Conservation (phyloP, 35 echinoderm and acorn worm species). For the Ophioderma brevispina region DNA sequence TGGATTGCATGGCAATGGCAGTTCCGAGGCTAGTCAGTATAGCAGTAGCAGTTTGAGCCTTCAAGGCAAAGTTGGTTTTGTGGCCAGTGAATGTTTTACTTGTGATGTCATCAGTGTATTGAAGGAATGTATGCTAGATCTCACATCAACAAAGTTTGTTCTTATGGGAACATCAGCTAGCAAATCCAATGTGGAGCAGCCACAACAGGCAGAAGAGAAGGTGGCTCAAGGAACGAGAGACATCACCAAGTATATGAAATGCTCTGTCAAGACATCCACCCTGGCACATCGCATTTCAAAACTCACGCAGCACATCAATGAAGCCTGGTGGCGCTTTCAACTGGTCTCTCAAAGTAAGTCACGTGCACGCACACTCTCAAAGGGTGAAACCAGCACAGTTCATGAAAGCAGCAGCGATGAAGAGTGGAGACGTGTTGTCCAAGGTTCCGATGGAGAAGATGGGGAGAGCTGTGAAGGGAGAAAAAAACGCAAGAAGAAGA, state of each 20-base stretch:
- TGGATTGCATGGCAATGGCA: neutral
- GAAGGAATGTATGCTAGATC: conserved; percentile 71
- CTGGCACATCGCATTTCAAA: conserved; percentile 77
- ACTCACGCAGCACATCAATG: conserved; percentile 81
- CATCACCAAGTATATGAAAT: conserved; percentile 57
- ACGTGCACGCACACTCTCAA: neutral
- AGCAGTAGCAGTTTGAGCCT: conserved; percentile 30
- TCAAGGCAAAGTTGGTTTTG: conserved; percentile 51
- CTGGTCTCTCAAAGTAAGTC: conserved; percentile 65
- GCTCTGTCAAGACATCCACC: conserved; percentile 55
- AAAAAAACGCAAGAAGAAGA: conserved; percentile 15
- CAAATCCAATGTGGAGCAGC: neutral
- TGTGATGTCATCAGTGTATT: conserved; percentile 60
- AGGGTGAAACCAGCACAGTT: neutral
- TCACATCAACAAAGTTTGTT: conserved; percentile 66
- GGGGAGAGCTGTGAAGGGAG: neutral
- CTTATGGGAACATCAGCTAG: conserved; percentile 28
- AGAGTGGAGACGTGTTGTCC: conserved; percentile 29
- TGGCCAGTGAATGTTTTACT: conserved; percentile 49
- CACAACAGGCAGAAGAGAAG: neutral
- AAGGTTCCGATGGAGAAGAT: conserved; percentile 32
- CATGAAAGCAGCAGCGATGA: conserved; percentile 64
- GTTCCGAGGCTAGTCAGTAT: conserved; percentile 64
- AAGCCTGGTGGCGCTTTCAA: conserved; percentile 93
- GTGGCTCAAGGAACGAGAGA: conserved; percentile 20